Percentiles rank a stretch among this genome's conserved stretches.
These are phyloP conservation scores for Ptychodera flava DNA, from an alignment of 35 echinoderm and acorn worm species.

Conservation along the genomic window DNA sequence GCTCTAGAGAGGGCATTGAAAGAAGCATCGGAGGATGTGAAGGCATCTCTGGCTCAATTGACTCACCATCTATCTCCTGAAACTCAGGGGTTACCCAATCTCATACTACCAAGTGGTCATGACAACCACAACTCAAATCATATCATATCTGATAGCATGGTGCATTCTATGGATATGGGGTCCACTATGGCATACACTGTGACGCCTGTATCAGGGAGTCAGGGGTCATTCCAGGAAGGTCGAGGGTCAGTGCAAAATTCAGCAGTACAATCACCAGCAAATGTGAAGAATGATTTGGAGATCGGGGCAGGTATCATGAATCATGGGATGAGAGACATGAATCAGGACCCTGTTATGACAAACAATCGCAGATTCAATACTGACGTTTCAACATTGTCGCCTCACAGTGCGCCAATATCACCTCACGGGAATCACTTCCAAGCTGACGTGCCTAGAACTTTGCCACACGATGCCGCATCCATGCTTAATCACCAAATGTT, in stretches of 20 bases:
- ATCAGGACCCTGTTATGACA: not conserved
- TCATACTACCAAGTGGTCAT: not conserved
- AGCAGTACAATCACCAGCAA: not conserved
- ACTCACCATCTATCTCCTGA: constrained; percentile 11
- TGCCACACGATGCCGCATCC: not conserved
- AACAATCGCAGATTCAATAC: not conserved
- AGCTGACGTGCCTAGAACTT: not conserved
- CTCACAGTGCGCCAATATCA: not conserved
- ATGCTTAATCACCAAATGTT: not conserved
- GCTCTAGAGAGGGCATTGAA: constrained; percentile 72
- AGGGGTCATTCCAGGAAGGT: not conserved
- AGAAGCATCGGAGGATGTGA: constrained; percentile 74
- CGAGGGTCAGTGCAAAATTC: not conserved
- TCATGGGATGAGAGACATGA: not conserved
- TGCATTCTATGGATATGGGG: not conserved
- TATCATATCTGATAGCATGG: not conserved
- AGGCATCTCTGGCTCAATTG: constrained; percentile 62
- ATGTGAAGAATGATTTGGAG: not conserved
- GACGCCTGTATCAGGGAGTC: not conserved
- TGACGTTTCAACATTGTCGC: not conserved
- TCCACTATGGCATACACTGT: not conserved
- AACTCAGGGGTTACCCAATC: not conserved
- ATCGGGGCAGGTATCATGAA: not conserved
- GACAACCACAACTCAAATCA: not conserved
- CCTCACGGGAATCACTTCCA: not conserved